Conservation (phyloP, 2,113 vertebrate species). For the Melanocharis versteri region DNA sequence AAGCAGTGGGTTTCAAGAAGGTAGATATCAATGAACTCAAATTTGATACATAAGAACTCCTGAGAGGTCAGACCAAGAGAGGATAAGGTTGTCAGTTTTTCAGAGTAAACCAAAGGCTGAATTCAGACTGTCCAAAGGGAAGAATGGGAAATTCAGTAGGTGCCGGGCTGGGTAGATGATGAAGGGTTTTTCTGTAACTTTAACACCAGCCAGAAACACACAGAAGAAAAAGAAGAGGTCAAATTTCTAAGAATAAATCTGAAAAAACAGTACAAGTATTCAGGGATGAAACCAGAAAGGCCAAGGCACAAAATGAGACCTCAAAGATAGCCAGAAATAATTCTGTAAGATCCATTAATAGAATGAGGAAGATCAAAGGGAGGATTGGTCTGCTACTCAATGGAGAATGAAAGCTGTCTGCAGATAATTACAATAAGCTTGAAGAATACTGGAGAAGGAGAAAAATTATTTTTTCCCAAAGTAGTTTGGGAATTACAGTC, state of each 20-base stretch:
- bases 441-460: neutral
- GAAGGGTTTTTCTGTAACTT: neutral
- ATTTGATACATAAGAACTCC: neutral
- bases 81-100: neutral
- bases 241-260: conserved; percentile 11
- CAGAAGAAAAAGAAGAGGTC: neutral
- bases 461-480: neutral
- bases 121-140: neutral
- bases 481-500: neutral
- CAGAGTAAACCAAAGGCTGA: neutral
- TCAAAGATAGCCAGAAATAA: conserved; percentile 53
- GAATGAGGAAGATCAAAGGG: conserved; percentile 37
- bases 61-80: neutral
- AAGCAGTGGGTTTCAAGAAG: neutral
- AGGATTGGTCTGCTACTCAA: neutral
- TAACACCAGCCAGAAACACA: neutral
- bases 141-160: neutral
- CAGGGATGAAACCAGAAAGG: conserved; percentile 13
- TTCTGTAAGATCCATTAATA: conserved; percentile 16
- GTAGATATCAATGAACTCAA: neutral
- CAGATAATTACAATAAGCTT: conserved; percentile 35
- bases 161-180: neutral
- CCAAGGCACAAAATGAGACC: conserved; percentile 16
- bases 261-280: neutral
- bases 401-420: conserved; percentile 38